Evolutionary conservation across 1,140 invertebrate species (phyloP).

Genomic region (Drosophila equinoxialis): DNA sequence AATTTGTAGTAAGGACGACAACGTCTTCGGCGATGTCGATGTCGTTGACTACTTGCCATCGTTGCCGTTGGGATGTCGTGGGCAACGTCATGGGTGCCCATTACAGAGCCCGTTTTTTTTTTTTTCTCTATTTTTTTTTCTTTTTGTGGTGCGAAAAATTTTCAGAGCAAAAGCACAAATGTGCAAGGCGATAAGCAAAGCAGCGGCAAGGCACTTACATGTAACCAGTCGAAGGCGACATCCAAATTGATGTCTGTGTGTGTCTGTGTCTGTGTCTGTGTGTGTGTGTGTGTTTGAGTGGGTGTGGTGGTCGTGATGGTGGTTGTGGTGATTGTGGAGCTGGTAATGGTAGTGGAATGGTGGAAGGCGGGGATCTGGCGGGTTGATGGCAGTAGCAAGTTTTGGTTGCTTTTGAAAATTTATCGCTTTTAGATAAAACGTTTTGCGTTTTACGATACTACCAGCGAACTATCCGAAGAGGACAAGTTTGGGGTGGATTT

Average conservation of each 20-base stretch:
- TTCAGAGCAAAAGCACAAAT: constrained; percentile 68
- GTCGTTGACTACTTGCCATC: constrained; percentile 74
- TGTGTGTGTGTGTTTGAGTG: constrained; percentile 20
- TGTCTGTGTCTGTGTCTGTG: constrained; percentile 41
- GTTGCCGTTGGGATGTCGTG: constrained; percentile 13
- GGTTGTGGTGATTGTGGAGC: background rate
- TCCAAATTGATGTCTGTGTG: constrained; percentile 57
- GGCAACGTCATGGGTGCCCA: constrained; percentile 53
- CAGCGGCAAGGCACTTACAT: constrained; percentile 65
- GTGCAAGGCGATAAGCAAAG: constrained; percentile 79
- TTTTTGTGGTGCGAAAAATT: constrained; percentile 53
- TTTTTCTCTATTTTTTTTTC: background rate
- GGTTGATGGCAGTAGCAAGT: constrained; percentile 57
- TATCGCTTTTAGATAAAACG: constrained; percentile 81
- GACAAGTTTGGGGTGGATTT: constrained; percentile 16
- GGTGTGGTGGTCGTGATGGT: background rate
- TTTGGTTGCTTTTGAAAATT: constrained; percentile 75
- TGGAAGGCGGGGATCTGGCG: constrained; percentile 12
- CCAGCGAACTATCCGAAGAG: constrained; percentile 46
- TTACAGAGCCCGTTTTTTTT: constrained; percentile 45
- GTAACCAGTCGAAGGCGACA: constrained; percentile 62
- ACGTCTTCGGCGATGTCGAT: constrained; percentile 52
- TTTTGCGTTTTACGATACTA: constrained; percentile 78
- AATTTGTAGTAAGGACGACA: constrained; percentile 64
- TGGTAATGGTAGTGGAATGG: constrained; percentile 16